Conservation (phyloP, 1,140 invertebrate species). For the Drosophila sproati region DNA sequence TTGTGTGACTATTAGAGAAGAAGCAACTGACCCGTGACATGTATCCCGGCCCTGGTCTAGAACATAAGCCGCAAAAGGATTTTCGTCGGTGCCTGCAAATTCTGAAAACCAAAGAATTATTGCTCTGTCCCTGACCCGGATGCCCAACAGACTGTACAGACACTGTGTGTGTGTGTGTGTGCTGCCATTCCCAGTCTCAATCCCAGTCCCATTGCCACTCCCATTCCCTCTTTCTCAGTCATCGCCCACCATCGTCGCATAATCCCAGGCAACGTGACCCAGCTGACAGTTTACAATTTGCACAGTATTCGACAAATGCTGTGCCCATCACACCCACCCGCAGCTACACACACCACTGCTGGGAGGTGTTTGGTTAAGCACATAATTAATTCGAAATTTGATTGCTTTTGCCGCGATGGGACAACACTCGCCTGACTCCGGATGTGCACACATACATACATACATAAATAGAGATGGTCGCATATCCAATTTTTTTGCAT, state of each 20-base stretch:
- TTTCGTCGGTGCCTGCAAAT: conserved; percentile 71
- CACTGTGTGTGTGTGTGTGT: not conserved
- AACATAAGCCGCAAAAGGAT: conserved; percentile 81
- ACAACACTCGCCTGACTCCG: conserved; percentile 47
- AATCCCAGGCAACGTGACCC: conserved; percentile 57
- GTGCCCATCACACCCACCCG: not conserved
- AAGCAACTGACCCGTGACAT: conserved; percentile 73
- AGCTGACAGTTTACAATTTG: conserved; percentile 75
- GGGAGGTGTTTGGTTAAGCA: conserved; percentile 79
- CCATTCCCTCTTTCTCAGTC: not conserved
- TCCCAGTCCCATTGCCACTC: not conserved
- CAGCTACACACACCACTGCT: conserved; percentile 2
- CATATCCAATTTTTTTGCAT: not conserved
- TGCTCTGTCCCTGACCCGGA: conserved; percentile 75
- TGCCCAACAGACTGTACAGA: conserved; percentile 48
- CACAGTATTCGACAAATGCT: conserved; percentile 27
- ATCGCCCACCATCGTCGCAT: conserved; percentile 32
- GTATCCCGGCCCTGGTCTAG: conserved; percentile 55
- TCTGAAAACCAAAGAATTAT: conserved; percentile 80
- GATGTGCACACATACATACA: not conserved
- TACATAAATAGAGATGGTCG: not conserved
- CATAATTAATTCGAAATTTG: conserved; percentile 82
- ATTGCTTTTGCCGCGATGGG: conserved; percentile 76
- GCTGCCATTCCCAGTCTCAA: not conserved
- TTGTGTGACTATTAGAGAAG: conserved; percentile 32